Base-by-base conservation (phyloP, 2,797 vertebrate species). In the Argentina silus region DNA sequence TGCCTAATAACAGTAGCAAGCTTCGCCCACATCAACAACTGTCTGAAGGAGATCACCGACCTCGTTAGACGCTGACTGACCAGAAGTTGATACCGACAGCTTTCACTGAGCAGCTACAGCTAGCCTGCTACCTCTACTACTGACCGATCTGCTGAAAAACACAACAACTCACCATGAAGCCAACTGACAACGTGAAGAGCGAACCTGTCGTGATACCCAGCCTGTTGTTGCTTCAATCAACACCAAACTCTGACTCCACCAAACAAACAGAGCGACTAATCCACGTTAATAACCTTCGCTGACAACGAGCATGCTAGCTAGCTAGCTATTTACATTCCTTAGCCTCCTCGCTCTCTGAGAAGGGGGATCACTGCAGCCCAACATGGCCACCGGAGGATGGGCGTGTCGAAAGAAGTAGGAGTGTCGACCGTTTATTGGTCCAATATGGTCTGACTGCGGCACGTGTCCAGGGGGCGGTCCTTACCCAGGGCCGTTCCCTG, bases 241-340 rank as follows among this genome's bases (percentile, higher is more conserved):
- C 14, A 57, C n/a, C 6, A 51, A 14, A n/a, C 1, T 9, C 14
- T 15, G 19, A 0, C 2, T 44, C 11, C 9, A 56, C 0, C 10
- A 42, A 19, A 44, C 6, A 42, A 42, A 55, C n/a, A 15, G 36
- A 68, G n/a, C 7, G 50, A 56, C 51, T 69, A 10, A 43, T 21
- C 62, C 51, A 56, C 15, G 51, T 56, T 44, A 15, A 11, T 8
- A 9, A 69, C 3, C 15, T 44, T 44, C 53, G 27, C 67, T 55
- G 51, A 43, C 43, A 47, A 17, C 55, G 23, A 44, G 42, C 62
- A 42, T n/a, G 51, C 51, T 36, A 36, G 27, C 27, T 1, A 36
- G 27, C 27, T 36, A 36, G 27, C 27, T 60, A 36, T 66, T 67
- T 73, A 67, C 72, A 65, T 65, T 67, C 50, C 44, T 23, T 48